Percentiles rank a stretch among this genome's conserved stretches.
Conservation (phyloP, 2,797 vertebrate genomes). For the Catamblyrhynchus diadema region DNA sequence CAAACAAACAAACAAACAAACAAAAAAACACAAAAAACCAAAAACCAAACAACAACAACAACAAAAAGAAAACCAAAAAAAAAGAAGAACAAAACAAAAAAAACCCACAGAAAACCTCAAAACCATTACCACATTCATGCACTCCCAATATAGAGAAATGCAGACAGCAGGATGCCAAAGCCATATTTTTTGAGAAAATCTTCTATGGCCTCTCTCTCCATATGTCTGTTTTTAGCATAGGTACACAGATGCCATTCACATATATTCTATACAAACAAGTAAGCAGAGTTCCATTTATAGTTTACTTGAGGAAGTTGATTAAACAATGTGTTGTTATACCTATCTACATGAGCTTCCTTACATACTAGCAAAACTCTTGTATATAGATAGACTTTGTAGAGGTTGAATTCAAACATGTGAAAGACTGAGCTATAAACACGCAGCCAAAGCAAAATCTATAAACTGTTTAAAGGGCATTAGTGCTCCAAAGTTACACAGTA, state of each 20-base stretch:
- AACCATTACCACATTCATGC: not conserved
- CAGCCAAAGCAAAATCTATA: conserved; percentile 17
- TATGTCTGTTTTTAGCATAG: not conserved
- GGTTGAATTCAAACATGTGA: not conserved
- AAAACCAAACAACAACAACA: too few species aligned
- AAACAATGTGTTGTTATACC: not conserved
- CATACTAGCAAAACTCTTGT: not conserved
- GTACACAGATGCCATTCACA: not conserved
- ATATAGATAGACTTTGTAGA: not conserved
- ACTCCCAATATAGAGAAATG: not conserved
- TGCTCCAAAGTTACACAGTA: not conserved
- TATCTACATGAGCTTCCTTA: not conserved
- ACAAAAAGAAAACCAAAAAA: too few species aligned
- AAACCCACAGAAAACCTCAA: too few species aligned
- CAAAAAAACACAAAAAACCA: too few species aligned
- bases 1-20: not conserved
- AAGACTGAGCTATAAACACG: conserved; percentile 8
- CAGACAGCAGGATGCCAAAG: not conserved
- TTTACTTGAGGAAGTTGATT: not conserved
- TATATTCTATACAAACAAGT: not conserved
- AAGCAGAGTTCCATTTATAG: not conserved
- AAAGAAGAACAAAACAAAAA: too few species aligned
- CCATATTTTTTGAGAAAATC: not conserved
- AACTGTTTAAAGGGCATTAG: conserved; percentile 17
- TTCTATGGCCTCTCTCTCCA: not conserved